Evolutionary conservation across 2,888 invertebrate genomes (phyloP), one percentile per base, ranked within the genome.

Genomic region (Entomobrya multifasciata): DNA sequence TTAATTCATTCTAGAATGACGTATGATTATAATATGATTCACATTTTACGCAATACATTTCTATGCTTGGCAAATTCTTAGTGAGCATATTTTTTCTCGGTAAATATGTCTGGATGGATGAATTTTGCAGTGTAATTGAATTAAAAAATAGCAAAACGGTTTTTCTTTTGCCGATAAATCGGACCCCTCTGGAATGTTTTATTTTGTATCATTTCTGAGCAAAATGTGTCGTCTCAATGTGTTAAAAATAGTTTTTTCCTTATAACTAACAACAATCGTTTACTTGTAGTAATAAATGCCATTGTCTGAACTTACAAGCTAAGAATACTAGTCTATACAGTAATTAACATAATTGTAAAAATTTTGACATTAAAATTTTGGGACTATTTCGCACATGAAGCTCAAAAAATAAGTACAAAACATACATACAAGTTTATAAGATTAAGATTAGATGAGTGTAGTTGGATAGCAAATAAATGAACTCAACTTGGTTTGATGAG

Each of bases 151-250:
- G 15, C 5, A 0, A 80, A 20, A 17, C 8, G 17, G n/a, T 60
- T 67, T 22, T 65, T 85, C 67, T 79, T 85, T 78, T 79, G 86
- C 79, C 74, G 86, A 86, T 86, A 57, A 65, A 17, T 81, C 86
- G 86, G 80, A 80, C 86, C 80, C 80, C 80, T 80, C 74, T 86
- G 52, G 79, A 85, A 44, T 74, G 65, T 77, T 70, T 86, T 86
- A 76, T 86, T 86, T 55, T 86, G 86, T 86, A 80, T 86, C 79
- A 80, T 76, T 76, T 81, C 76, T 86, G 86, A 86, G 86, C 86
- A 86, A 86, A 79, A 85, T 77, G 25, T 62, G 36, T 72, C 55
- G 41, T 15, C n/a, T 57, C 81, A 81, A 80, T 81, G 60, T 3
- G 47, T 47, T 65, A 78, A 70, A 67, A 83, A 15, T 76, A 77